phyloP scores from a whole-genome alignment of 1,140 invertebrate genomes.

The Hyles euphorbiae region DNA sequence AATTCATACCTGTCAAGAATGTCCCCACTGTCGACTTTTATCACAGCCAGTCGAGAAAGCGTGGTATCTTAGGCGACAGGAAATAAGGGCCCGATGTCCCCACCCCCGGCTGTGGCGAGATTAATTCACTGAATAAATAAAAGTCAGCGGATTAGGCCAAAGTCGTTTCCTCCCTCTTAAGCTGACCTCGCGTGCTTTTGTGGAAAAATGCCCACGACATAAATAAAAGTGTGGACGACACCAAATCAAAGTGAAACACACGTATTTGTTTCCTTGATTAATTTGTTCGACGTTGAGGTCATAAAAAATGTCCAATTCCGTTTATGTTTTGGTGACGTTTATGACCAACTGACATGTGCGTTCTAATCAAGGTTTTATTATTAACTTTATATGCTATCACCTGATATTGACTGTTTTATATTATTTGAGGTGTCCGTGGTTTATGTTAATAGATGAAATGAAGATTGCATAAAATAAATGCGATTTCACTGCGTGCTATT shows the following conservation, averaged over 20 bases:
- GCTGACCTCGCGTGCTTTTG: slow-evolving; percentile 71
- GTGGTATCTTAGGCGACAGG: slow-evolving; percentile 49
- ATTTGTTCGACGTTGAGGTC: slow-evolving; percentile 9
- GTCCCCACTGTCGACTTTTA: slow-evolving; percentile 33
- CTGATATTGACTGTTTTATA: too few relatives aligned
- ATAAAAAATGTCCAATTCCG: too few relatives aligned
- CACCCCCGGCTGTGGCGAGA: slow-evolving; percentile 51
- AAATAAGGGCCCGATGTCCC: slow-evolving; percentile 58
- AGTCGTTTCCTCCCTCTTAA: slow-evolving; percentile 72
- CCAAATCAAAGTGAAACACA: slow-evolving; percentile 47
- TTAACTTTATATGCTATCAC: too few relatives aligned
- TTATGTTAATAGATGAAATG: background rate
- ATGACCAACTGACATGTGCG: too few relatives aligned
- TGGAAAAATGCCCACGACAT: slow-evolving; percentile 67
- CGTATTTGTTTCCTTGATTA: slow-evolving; percentile 28
- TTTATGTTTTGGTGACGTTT: too few relatives aligned
- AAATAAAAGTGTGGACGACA: slow-evolving; percentile 64
- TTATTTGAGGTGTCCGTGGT: too few relatives aligned
- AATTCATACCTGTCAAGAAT: slow-evolving; percentile 41
- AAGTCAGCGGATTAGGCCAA: slow-evolving; percentile 74
- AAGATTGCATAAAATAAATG: background rate
- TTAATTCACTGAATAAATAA: slow-evolving; percentile 76
- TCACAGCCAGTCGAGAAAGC: slow-evolving; percentile 41
- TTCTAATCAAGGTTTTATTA: too few relatives aligned
- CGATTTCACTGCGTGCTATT: background rate